Conservation (phyloP, 2,113 vertebrate species). For the Chaetops frenatus region DNA sequence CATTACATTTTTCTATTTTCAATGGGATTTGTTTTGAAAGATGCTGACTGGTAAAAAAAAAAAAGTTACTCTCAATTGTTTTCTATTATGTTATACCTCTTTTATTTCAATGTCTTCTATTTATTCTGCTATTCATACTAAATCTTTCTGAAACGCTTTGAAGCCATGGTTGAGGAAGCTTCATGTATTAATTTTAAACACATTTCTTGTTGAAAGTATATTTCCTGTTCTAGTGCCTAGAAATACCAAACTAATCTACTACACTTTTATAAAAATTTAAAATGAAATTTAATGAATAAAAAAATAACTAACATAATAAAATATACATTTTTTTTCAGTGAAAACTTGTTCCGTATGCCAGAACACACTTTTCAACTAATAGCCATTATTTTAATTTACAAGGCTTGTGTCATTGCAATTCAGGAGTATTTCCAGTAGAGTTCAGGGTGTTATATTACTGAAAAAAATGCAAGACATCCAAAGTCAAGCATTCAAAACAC, state of each 20-base stretch:
- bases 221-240: background rate
- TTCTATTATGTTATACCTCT: background rate
- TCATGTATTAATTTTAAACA: background rate
- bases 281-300: background rate
- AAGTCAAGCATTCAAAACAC: background rate
- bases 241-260: background rate
- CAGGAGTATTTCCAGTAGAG: background rate
- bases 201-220: background rate
- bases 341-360: background rate
- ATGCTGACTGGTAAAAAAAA: background rate
- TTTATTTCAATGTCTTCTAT: background rate
- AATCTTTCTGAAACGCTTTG: background rate
- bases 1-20: background rate
- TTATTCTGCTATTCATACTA: background rate
- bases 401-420: background rate
- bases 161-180: background rate
- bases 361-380: background rate
- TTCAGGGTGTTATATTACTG: background rate
- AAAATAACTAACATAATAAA: background rate
- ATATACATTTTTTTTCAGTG: background rate
- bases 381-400: background rate
- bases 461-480: background rate
- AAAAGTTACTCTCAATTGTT: background rate
- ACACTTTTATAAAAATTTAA: background rate
- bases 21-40: background rate